phyloP scores from a whole-genome alignment of 2,113 vertebrate genomes.

The Kryptolebias marmoratus region DNA sequence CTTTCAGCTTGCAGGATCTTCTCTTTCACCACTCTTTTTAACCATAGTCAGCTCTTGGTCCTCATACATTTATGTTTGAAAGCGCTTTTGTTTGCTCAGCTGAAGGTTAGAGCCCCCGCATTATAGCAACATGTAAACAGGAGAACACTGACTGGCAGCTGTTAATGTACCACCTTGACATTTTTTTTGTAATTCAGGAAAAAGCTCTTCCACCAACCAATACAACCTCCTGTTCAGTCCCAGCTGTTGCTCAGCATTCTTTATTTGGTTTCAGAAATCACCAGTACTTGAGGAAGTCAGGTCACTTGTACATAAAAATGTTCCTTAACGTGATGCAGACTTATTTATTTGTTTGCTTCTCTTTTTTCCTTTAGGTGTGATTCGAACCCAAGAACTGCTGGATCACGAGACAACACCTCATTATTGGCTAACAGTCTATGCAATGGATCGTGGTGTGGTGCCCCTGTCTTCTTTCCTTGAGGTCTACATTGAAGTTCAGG shows the following conservation, averaged over 20 bases:
- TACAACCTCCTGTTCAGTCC: constrained; percentile 9
- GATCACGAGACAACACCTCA: constrained; percentile 91
- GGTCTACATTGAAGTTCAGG: constrained; percentile 92
- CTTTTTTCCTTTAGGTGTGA: constrained; percentile 79
- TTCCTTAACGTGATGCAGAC: background rate
- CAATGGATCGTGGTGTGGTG: constrained; percentile 90
- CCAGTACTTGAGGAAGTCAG: background rate
- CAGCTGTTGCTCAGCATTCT: constrained; percentile 26
- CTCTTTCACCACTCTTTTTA: constrained; percentile 53
- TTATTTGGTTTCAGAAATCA: constrained; percentile 26
- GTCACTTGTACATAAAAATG: constrained; percentile 10
- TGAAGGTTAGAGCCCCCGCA: constrained; percentile 69
- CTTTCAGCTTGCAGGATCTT: constrained; percentile 9
- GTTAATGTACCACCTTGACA: constrained; percentile 57
- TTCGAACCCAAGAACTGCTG: constrained; percentile 88
- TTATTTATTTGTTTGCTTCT: constrained; percentile 5
- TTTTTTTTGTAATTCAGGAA: constrained; percentile 24
- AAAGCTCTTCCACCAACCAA: background rate
- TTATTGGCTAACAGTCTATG: constrained; percentile 97
- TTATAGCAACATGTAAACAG: constrained; percentile 64
- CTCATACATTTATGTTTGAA: constrained; percentile 48
- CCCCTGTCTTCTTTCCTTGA: constrained; percentile 92
- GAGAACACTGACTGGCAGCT: constrained; percentile 30
- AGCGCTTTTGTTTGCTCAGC: constrained; percentile 79
- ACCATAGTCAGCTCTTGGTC: constrained; percentile 47